These are phyloP conservation scores for Antheraea assamensis DNA, from an alignment of 2,888 invertebrate genomes.

Conservation along the genomic window DNA sequence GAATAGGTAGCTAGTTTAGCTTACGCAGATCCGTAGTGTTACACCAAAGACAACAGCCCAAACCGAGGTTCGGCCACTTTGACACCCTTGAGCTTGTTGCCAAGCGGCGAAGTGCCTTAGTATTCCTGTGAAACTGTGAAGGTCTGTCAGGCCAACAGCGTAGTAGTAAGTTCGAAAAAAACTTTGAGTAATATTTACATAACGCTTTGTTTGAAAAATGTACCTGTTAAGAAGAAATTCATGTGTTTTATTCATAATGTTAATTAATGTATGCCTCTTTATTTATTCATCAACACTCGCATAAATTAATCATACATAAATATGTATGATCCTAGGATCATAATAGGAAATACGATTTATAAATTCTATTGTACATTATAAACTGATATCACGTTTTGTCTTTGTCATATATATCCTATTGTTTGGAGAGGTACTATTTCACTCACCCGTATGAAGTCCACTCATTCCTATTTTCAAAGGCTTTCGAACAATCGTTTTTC, in stretches of 20 bases:
- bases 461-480: slow-evolving; percentile 50
- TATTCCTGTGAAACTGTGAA: too few species aligned
- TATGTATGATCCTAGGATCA: neutral
- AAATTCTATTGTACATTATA: neutral
- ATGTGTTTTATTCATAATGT: neutral
- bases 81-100: too few species aligned
- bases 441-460: slow-evolving; percentile 58
- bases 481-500: slow-evolving; percentile 55
- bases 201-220: neutral
- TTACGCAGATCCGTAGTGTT: too few species aligned
- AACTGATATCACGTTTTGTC: neutral
- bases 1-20: too few species aligned
- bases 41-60: too few species aligned
- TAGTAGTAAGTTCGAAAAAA: too few species aligned
- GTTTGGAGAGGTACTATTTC: slow-evolving; percentile 52
- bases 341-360: neutral
- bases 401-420: slow-evolving; percentile 1
- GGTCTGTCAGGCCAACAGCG: too few species aligned
- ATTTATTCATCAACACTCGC: neutral
- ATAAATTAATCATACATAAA: neutral
- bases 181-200: too few species aligned
- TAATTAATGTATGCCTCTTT: neutral
- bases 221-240: neutral
- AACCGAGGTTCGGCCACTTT: too few species aligned
- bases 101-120: too few species aligned